These are phyloP conservation scores for Oxyura jamaicensis DNA, from an alignment of 2,113 vertebrate genomes.

Conservation along the genomic window DNA sequence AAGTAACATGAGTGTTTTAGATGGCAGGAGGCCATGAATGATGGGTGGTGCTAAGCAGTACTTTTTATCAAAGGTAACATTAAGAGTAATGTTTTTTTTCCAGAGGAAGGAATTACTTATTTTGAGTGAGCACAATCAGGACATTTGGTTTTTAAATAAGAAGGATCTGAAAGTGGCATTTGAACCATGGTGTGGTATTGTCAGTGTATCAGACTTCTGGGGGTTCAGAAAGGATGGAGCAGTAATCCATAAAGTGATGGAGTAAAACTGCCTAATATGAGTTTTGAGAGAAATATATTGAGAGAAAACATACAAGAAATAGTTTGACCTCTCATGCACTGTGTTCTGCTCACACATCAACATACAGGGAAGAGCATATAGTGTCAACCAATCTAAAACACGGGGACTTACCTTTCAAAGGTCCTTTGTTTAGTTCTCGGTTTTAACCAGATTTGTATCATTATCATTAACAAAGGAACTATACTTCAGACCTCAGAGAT, in stretches of 20 bases:
- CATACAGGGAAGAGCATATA: background rate
- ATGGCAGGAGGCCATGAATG: background rate
- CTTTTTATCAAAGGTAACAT: background rate
- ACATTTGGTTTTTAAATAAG: background rate
- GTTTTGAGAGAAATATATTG: background rate
- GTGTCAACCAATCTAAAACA: background rate
- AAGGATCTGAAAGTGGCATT: background rate
- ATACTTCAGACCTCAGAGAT: background rate
- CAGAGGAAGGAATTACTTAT: background rate
- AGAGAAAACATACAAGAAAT: background rate
- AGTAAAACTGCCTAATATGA: background rate
- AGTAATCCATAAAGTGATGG: background rate
- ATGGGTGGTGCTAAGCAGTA: background rate
- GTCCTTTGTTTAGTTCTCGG: background rate
- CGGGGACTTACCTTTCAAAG: background rate
- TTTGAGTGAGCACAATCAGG: background rate
- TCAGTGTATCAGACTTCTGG: background rate
- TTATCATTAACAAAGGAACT: background rate
- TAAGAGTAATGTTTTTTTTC: background rate
- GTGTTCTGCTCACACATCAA: background rate
- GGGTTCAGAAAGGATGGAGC: background rate
- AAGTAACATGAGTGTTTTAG: background rate
- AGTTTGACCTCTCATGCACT: background rate
- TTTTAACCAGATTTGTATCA: background rate
- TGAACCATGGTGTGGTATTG: background rate